phyloP scores from a whole-genome alignment of 2,113 vertebrate species.

The Crotalus horridus region DNA sequence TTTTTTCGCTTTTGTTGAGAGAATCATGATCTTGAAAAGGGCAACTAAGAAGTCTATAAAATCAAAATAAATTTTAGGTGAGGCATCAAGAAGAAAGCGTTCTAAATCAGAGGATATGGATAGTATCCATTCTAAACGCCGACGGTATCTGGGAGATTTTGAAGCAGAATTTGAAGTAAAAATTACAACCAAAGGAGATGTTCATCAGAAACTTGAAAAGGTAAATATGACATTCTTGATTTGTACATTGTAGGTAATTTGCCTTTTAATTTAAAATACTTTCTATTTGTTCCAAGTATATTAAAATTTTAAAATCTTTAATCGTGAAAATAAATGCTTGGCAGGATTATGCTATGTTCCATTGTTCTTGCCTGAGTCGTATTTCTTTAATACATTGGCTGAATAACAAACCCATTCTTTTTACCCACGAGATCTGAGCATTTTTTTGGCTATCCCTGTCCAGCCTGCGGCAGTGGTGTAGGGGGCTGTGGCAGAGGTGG shows the following conservation, averaged over 20 bases:
- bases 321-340: not conserved
- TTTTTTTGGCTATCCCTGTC: not conserved
- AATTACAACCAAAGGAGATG: conserved; percentile 84
- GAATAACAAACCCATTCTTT: not conserved
- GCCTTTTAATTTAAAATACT: not conserved
- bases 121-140: conserved; percentile 71
- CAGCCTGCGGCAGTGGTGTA: not conserved
- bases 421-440: not conserved
- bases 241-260: not conserved
- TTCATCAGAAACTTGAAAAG: conserved; percentile 88
- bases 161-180: conserved; percentile 93
- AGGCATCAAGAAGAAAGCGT: conserved; percentile 72
- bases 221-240: conserved; percentile 59
- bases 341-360: not conserved
- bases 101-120: conserved; percentile 80
- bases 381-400: not conserved
- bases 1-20: not conserved
- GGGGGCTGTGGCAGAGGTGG: not conserved
- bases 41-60: not conserved
- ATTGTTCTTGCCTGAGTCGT: not conserved
- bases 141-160: conserved; percentile 72
- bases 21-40: not conserved
- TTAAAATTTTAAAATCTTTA: not conserved
- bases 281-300: not conserved
- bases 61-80: conserved; percentile 60